Evolutionary conservation across 2,113 vertebrate genomes (phyloP), one percentile per base, ranked within the genome.

Genomic region (Nothobranchius furzeri): DNA sequence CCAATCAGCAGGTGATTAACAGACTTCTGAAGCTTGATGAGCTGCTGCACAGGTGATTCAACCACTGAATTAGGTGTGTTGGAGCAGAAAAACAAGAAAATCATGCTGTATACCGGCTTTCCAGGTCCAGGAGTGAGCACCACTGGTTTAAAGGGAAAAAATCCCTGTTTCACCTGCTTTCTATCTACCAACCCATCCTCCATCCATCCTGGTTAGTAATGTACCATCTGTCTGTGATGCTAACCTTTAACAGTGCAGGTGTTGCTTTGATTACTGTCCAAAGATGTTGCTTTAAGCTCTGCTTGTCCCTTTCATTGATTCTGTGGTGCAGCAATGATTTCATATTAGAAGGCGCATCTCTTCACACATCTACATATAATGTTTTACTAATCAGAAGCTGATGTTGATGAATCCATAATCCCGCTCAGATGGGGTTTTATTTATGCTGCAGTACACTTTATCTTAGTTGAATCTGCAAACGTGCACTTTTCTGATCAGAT

Each of bases 221-320:
- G 64, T 60, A 35, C 70, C 70, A 71, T 72, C 68, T 83, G 70
- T 74, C 70, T 51, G 12, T 60, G 55, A 70, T 48, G 25, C 25
- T 63, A 54, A 66, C 46, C 47, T 71, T 64, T 67, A 20, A 25
- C 54, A 65, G 55, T 56, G 60, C 70, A 69, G 63, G 11, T 9
- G 12, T 35, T 70, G 60, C 50, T 63, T 30, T 55, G 75, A 64
- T 55, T 24, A 48, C 9, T 51, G 24, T 35, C 36, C 57, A 55
- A 43, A 47, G 10, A 30, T 60, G 20, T 17, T 52, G 55, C 12
- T 66, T 65, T 40, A 55, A 45, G 36, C 14, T 3, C 9, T 20
- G 1, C 25, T 55, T 9, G 43, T 60, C 42, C 12, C 1, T 17
- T 15, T 30, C 43, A 12, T 47, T 62, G 17, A 42, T 65, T 53